These are phyloP conservation scores for Himalopsyche phryganea DNA, from an alignment of 1,140 invertebrate species.

Conservation along the genomic window DNA sequence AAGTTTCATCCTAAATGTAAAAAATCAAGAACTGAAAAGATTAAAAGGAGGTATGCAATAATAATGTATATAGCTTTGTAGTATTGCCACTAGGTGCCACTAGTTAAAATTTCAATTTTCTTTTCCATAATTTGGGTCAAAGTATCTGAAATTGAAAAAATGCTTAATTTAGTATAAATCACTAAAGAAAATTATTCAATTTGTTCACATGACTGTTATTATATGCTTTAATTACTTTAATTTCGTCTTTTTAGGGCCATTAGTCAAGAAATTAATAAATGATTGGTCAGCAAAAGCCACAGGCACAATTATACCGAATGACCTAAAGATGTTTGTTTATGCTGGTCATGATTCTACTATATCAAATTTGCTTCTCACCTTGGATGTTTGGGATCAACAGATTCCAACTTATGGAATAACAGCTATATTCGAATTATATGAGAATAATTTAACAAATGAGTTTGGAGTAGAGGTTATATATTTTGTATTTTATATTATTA, in stretches of 20 bases:
- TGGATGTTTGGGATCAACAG: constrained; percentile 70
- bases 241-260: constrained; percentile 38
- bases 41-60: constrained; percentile 55
- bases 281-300: constrained; percentile 57
- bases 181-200: no score
- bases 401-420: constrained; percentile 69
- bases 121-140: not conserved
- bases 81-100: not conserved
- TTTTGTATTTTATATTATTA: not conserved
- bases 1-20: constrained; percentile 59
- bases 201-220: not conserved
- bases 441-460: constrained; percentile 45
- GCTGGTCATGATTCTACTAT: constrained; percentile 75
- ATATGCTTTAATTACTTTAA: not conserved
- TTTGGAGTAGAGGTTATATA: constrained; percentile 54
- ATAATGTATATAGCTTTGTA: not conserved
- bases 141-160: not conserved
- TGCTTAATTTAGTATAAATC: no score
- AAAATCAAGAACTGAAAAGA: constrained; percentile 57
- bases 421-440: constrained; percentile 70
- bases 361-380: constrained; percentile 61
- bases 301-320: constrained; percentile 45
- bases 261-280: constrained; percentile 61
- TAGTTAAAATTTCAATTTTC: not conserved
- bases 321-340: constrained; percentile 64